These are phyloP conservation scores for Morpho deidamia DNA, from an alignment of 2,888 invertebrate species.

Conservation along the genomic window DNA sequence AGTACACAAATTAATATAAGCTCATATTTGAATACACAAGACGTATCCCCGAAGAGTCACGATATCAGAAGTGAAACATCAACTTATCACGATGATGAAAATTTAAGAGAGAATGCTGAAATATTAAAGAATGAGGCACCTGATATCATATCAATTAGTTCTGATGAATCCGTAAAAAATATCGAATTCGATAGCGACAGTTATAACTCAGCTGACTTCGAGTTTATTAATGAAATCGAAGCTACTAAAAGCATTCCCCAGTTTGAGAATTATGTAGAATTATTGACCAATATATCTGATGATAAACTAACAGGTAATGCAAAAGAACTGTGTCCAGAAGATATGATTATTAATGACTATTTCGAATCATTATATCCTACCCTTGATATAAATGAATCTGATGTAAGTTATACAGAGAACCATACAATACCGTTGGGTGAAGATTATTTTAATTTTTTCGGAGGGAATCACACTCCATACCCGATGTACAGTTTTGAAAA, in stretches of 20 bases:
- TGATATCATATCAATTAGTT: conserved; percentile 9
- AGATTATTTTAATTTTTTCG: conserved; percentile 43
- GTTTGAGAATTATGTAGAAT: conserved; percentile 11
- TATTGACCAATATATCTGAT: background rate
- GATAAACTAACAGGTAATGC: background rate
- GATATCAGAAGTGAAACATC: too few relatives aligned
- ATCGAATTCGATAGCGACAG: conserved; percentile 23
- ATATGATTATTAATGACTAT: conserved; percentile 2
- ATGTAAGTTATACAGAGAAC: conserved; percentile 20
- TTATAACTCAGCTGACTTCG: conserved; percentile 60
- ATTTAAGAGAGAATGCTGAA: too few relatives aligned
- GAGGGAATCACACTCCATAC: conserved; percentile 26
- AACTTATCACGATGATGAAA: too few relatives aligned
- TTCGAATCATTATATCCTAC: background rate
- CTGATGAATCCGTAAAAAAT: conserved; percentile 4
- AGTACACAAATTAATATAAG: too few relatives aligned
- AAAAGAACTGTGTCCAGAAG: conserved; percentile 3
- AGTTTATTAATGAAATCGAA: conserved; percentile 56
- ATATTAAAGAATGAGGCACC: too few relatives aligned
- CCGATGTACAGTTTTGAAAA: conserved; percentile 34
- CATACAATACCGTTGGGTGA: conserved; percentile 43
- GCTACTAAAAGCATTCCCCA: conserved; percentile 36
- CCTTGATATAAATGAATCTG: background rate
- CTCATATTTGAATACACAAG: too few relatives aligned
- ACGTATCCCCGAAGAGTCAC: too few relatives aligned